Base-by-base conservation (phyloP, 2,888 invertebrate species). In the Vanessa cardui region DNA sequence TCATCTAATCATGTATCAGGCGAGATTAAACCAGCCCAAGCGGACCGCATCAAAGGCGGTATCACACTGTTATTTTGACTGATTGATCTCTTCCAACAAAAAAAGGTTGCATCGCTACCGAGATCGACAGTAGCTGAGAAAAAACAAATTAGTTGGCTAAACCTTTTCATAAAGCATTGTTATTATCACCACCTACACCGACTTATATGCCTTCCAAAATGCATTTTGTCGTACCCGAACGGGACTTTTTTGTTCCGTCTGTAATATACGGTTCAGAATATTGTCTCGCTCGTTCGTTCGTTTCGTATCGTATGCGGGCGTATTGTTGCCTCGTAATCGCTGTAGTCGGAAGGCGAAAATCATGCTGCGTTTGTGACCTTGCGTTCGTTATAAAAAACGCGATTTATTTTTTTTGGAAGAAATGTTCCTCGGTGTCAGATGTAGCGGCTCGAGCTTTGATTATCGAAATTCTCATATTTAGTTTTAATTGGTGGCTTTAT, bases 401-500 rank as follows among this genome's bases (percentile, higher is more conserved):
- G 87, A 87, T 88, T 86, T 83, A 85, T 86, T 89, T 90, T n/a
- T 90, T 90, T 72, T 86, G 62, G 83, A 84, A 83, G 86, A 89
- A 90, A 89, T 85, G 85, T 83, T 89, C 77, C 82, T 87, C 87
- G 88, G 90, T 90, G 90, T 92, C 89, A 90, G 90, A 89, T 90
- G 84, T 89, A 90, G 92, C 92, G 92, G 92, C 90, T 85, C 81
- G 82, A 83, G 88, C 92, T 92, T 92, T 92, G 92, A 92, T 89
- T 92, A 89, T 88, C 84, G 87, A 90, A 83, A 88, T 90, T 92
- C 92, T 92, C 92, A 91, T 92, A 89, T 92, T 92, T 91, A 92
- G 92, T 92, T 92, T 92, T 92, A 92, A 92, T 92, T 92, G 92
- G 92, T 92, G 91, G 90, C 91, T 91, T 92, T 92, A 92, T 92